Evolutionary conservation across 2,113 vertebrate genomes (phyloP), one percentile per base, ranked within the genome.

Genomic region (Monopterus albus): DNA sequence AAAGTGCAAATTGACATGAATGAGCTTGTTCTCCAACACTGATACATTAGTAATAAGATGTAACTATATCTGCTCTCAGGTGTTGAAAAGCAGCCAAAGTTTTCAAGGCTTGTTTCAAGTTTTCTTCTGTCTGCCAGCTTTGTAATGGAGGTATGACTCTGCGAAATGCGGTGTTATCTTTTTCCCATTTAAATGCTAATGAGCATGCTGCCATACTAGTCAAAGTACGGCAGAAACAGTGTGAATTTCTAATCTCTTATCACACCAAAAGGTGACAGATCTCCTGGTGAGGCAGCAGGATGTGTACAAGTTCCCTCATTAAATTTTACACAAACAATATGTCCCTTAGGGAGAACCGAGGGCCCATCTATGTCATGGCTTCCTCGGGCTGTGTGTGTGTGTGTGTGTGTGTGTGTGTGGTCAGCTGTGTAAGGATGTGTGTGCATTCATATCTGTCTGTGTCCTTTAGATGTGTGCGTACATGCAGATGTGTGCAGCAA

Each of bases 141-240:
- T 57, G 84, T 78, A 87, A 76, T 58, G 68, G 66, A 88, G 84
- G 83, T 85, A 91, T 72, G 72, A 91, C 87, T 89, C 69, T 84
- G 82, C 62, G 36, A 85, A 90, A 78, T 86, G 72, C 46, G 15
- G 78, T 67, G 70, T 90, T 91, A 92, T 92, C 90, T 90, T 90
- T 92, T 93, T 90, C 84, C 87, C 57, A 93, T 93, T 94, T 93
- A 93, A 93, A 93, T 94, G 92, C 91, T 92, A 94, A 94, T 92
- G 91, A 92, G 90, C 55, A 17, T 74, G 71, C 86, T 79, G 79
- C 84, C 65, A n/a, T 79, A 87, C 51, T 21, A 85, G 88, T 90
- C 82, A 88, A 89, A 88, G 87, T 31, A 43, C 81, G 35, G 69
- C 52, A 49, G 86, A 91, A 85, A 90, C 77, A 69, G 77, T 91